A percentile compares a stretch with the other conserved stretches of the same genome.
Evolutionary conservation across 2,888 invertebrate genomes (phyloP).

Genomic region (Drosophila borborema): DNA sequence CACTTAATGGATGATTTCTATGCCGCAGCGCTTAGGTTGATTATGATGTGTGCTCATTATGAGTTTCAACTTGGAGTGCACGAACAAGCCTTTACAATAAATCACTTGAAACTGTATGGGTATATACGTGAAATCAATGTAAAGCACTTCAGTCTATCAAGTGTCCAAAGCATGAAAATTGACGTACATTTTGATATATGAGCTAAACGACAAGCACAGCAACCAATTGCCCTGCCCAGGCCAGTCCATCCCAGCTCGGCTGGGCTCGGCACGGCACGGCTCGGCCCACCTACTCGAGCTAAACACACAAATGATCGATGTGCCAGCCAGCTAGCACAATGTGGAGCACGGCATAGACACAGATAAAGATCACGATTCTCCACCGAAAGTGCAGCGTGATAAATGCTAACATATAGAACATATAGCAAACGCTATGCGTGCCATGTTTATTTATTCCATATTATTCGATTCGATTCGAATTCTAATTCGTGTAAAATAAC

Average conservation of each 20-base stretch:
- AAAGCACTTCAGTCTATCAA: constrained; percentile 81
- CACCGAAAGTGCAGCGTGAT: constrained; percentile 40
- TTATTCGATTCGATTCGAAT: neutral
- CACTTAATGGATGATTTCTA: constrained; percentile 46
- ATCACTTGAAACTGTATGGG: constrained; percentile 77
- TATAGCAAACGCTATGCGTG: neutral
- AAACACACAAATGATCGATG: constrained; percentile 65
- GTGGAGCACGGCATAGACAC: constrained; percentile 56
- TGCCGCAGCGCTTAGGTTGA: constrained; percentile 49
- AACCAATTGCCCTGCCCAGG: neutral
- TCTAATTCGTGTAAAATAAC: neutral
- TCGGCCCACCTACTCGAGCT: constrained; percentile 27
- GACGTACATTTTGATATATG: constrained; percentile 81
- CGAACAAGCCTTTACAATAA: constrained; percentile 83
- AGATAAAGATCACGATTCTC: constrained; percentile 50
- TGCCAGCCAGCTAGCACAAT: constrained; percentile 38
- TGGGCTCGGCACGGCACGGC: neutral
- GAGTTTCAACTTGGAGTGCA: constrained; percentile 74
- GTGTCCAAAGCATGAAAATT: constrained; percentile 79
- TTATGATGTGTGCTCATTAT: constrained; percentile 73
- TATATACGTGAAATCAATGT: constrained; percentile 82
- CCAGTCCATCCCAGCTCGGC: neutral
- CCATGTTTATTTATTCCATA: neutral
- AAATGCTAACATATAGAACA: neutral
- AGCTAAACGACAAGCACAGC: constrained; percentile 30